These are phyloP conservation scores for Drosophila tristis DNA, from an alignment of 1,140 invertebrate species.

Conservation along the genomic window DNA sequence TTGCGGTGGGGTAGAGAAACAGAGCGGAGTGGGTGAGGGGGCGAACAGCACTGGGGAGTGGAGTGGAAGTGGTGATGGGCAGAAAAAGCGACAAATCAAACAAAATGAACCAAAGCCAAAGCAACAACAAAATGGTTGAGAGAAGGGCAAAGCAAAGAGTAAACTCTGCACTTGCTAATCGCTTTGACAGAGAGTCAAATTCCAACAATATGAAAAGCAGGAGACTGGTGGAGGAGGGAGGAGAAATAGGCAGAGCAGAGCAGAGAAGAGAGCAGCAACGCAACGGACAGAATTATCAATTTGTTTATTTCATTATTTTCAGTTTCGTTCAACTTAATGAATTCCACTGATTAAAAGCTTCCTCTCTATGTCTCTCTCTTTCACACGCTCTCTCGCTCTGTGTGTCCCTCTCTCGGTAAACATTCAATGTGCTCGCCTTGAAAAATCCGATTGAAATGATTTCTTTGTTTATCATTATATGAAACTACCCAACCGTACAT, in stretches of 20 bases:
- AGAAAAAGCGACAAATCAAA: slow-evolving; percentile 17
- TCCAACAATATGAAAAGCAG: slow-evolving; percentile 33
- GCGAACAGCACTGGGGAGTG: slow-evolving; percentile 16
- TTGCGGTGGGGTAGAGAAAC: too few species aligned
- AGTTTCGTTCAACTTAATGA: slow-evolving; percentile 57
- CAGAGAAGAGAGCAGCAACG: background rate
- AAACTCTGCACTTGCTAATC: slow-evolving; percentile 40
- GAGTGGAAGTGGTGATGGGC: background rate
- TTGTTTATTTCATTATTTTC: slow-evolving; percentile 35
- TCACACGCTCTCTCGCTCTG: background rate
- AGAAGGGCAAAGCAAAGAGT: slow-evolving; percentile 17
- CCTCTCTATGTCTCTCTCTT: slow-evolving; percentile 4
- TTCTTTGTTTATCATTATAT: slow-evolving; percentile 67
- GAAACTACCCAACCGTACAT: slow-evolving; percentile 21
- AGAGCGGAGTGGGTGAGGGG: background rate
- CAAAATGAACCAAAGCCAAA: slow-evolving; percentile 19
- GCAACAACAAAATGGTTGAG: slow-evolving; percentile 34
- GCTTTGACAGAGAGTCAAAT: slow-evolving; percentile 39
- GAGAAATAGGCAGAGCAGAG: slow-evolving; percentile 14
- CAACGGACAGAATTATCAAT: slow-evolving; percentile 19
- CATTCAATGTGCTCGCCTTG: slow-evolving; percentile 55
- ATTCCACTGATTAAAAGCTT: slow-evolving; percentile 52
- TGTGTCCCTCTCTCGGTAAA: slow-evolving; percentile 55
- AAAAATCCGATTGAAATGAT: slow-evolving; percentile 64
- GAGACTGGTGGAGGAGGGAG: background rate